Conservation (phyloP, 2,113 vertebrate genomes). For the Geococcyx californianus region DNA sequence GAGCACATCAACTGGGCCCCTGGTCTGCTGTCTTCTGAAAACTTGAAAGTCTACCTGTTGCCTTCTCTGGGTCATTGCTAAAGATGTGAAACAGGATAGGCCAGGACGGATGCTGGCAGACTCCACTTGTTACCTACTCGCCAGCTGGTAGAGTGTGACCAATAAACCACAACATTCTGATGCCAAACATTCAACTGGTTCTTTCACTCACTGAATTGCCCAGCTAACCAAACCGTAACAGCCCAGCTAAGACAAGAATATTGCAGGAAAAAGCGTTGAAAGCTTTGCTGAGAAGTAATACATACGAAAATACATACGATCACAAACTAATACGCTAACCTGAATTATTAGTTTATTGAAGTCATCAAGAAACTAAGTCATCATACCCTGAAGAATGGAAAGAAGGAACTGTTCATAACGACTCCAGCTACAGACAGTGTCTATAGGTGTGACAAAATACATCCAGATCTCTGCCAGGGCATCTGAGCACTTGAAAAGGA, state of each 20-base stretch:
- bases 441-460: not conserved
- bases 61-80: not conserved
- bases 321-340: not conserved
- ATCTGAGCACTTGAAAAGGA: not conserved
- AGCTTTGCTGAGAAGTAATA: not conserved
- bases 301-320: not conserved
- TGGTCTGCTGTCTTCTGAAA: not conserved
- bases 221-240: rapidly evolving
- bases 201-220: not conserved
- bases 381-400: not conserved
- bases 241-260: not conserved
- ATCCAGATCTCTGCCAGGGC: rapidly evolving
- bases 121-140: not conserved
- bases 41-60: not conserved
- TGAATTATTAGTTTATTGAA: not conserved
- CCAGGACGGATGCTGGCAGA: not conserved
- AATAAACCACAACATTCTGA: not conserved
- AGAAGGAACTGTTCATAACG: not conserved
- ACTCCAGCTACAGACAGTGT: not conserved
- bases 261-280: not conserved
- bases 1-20: too few species aligned
- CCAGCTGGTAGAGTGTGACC: not conserved
- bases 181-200: not conserved
- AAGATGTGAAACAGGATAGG: not conserved
- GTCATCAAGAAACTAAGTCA: not conserved